phyloP scores from a whole-genome alignment of 2,888 invertebrate species.

The Drosophila differens region DNA sequence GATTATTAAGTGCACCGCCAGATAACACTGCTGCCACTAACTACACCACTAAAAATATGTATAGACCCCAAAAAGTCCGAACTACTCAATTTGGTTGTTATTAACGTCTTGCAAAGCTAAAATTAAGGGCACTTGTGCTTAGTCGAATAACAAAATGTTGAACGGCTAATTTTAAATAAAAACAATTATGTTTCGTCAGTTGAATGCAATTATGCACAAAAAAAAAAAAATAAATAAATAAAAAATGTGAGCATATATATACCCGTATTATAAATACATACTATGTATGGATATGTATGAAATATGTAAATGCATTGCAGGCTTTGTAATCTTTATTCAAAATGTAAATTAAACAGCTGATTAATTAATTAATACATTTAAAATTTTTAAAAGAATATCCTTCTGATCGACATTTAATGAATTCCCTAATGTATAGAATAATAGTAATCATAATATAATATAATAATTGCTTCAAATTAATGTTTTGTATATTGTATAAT shows the following conservation, averaged over 20 bases:
- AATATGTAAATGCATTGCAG: constrained; percentile 3
- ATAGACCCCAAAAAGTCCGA: constrained; percentile 28
- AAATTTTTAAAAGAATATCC: constrained; percentile 6
- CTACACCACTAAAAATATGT: constrained; percentile 26
- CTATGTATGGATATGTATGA: constrained; percentile 17
- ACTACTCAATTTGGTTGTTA: constrained; percentile 46
- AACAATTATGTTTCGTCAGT: constrained; percentile 6
- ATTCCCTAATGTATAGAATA: constrained; percentile 23
- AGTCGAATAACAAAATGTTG: constrained; percentile 15
- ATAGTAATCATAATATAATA: constrained; percentile 11
- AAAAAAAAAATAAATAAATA: not conserved
- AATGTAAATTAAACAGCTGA: constrained; percentile 4
- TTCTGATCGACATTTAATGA: constrained; percentile 17
- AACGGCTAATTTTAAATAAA: not conserved
- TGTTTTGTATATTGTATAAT: constrained; percentile 45
- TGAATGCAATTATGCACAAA: constrained; percentile 1
- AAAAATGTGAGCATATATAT: constrained; percentile 6
- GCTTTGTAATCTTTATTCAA: constrained; percentile 8
- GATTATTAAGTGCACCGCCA: constrained; percentile 18
- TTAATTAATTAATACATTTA: constrained; percentile 1
- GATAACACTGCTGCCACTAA: constrained; percentile 21
- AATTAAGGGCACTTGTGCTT: constrained; percentile 18
- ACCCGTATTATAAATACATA: constrained; percentile 15
- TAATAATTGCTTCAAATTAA: constrained; percentile 35
- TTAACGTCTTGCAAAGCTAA: constrained; percentile 32